Percentiles rank a stretch among this genome's conserved stretches.
These are phyloP conservation scores for Pteronura brasiliensis DNA, from an alignment of 2,113 vertebrate species.

Conservation along the genomic window DNA sequence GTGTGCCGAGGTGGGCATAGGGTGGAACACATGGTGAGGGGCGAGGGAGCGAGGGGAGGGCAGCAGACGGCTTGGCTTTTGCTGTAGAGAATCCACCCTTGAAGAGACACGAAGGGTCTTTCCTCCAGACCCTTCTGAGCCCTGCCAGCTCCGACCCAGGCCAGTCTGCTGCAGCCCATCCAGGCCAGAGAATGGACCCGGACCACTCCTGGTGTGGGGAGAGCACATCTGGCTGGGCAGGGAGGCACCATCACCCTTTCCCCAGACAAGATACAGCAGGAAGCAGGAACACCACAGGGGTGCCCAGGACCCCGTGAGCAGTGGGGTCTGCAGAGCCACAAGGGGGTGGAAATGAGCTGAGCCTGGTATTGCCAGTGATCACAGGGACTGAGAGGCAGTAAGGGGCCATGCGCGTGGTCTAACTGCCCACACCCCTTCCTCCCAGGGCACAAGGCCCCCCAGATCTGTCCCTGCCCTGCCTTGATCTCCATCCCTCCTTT, in stretches of 20 bases:
- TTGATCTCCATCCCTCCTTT: neutral
- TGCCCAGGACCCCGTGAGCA: neutral
- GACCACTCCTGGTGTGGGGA: neutral
- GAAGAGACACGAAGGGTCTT: neutral
- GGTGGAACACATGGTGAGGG: neutral
- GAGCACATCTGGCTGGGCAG: neutral
- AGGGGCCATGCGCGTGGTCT: neutral
- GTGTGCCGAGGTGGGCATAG: neutral
- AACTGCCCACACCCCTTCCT: neutral
- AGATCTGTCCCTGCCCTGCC: neutral
- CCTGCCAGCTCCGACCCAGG: accelerated
- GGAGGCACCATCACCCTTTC: neutral
- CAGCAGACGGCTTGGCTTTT: neutral
- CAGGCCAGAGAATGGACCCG: neutral
- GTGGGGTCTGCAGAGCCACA: neutral
- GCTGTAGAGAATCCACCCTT: neutral
- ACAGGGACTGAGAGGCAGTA: neutral
- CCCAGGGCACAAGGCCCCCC: neutral
- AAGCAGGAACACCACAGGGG: neutral
- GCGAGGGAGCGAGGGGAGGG: neutral
- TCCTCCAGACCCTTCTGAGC: neutral
- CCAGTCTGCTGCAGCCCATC: neutral
- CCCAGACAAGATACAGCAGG: neutral
- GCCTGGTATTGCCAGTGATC: neutral
- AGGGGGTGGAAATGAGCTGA: neutral